phyloP scores from a whole-genome alignment of 1,140 invertebrate species.

The Homarus americanus region DNA sequence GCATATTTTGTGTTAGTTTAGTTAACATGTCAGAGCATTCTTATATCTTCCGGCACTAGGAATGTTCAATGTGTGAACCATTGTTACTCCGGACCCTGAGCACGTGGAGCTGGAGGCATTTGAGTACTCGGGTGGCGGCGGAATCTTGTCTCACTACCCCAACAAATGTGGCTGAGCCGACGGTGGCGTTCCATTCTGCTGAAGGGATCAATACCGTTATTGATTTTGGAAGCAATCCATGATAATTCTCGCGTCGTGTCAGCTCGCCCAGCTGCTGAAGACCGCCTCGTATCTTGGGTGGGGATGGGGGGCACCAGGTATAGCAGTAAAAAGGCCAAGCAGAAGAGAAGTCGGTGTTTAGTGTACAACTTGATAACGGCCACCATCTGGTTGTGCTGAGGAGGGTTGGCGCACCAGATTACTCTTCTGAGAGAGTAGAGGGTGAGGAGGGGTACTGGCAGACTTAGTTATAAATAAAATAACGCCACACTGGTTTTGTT shows the following conservation, averaged over 20 bases:
- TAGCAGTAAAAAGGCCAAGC: not conserved
- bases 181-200: not conserved
- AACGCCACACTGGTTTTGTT: too few species aligned
- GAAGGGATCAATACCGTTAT: not conserved
- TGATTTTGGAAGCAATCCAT: constrained; percentile 20
- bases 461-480: too few species aligned
- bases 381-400: not conserved
- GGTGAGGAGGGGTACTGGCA: too few species aligned
- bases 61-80: too few species aligned
- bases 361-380: not conserved
- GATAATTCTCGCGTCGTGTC: not conserved
- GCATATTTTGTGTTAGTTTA: too few species aligned
- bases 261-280: not conserved
- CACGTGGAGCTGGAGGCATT: too few species aligned
- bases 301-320: too few species aligned
- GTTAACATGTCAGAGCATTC: too few species aligned
- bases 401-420: not conserved
- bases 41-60: too few species aligned
- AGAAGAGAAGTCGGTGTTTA: not conserved
- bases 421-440: too few species aligned
- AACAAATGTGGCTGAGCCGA: not conserved
- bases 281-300: not conserved
- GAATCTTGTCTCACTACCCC: not conserved
- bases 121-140: too few species aligned
- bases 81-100: too few species aligned